A percentile compares a stretch with the other conserved stretches of the same genome.
phyloP scores from a whole-genome alignment of 2,113 vertebrate species.

The Clarias batrachus region DNA sequence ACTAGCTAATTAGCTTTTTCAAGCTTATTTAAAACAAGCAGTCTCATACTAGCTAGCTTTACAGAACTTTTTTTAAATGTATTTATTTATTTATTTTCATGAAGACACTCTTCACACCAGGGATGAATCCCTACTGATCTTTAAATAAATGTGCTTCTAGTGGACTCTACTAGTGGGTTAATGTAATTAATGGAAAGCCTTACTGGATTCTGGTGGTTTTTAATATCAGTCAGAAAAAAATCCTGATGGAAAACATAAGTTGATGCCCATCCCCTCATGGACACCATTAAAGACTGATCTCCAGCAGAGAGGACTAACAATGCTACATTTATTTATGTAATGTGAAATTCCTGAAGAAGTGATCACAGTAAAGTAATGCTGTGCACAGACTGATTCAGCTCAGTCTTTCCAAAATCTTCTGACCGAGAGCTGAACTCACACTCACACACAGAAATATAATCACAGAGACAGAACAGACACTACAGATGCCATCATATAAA shows the following conservation, averaged over 20 bases:
- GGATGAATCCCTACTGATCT: background rate
- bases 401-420: background rate
- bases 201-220: background rate
- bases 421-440: background rate
- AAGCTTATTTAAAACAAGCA: background rate
- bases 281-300: background rate
- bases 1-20: background rate
- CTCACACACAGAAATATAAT: background rate
- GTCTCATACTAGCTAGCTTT: background rate
- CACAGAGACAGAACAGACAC: background rate
- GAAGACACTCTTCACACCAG: background rate
- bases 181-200: background rate
- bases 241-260: background rate
- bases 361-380: background rate
- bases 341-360: background rate
- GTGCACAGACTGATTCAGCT: background rate
- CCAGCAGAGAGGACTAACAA: background rate
- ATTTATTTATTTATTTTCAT: background rate
- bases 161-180: background rate
- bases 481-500: slow-evolving; percentile 39
- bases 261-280: background rate
- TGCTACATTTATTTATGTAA: background rate
- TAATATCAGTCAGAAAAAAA: background rate
- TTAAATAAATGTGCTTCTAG: background rate
- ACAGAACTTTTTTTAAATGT: background rate